phyloP scores from a whole-genome alignment of 1,140 invertebrate species.

The Camponotus pennsylvanicus region DNA sequence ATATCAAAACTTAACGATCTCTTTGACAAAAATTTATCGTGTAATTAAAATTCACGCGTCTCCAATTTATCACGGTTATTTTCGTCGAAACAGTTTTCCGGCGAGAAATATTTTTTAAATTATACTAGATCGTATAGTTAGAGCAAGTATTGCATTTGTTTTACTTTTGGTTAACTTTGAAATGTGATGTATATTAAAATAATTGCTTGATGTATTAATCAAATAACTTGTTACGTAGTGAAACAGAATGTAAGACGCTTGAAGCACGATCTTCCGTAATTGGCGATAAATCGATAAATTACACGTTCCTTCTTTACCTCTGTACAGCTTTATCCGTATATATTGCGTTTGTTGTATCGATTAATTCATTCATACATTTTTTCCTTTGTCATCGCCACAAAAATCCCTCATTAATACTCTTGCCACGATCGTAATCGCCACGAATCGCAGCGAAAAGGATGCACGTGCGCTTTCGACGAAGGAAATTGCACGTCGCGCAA shows the following conservation, averaged over 20 bases:
- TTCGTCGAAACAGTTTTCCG: neutral
- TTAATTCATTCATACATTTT: slow-evolving; percentile 37
- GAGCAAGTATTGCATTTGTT: neutral
- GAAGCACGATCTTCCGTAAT: slow-evolving; percentile 14
- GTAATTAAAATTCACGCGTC: slow-evolving; percentile 40
- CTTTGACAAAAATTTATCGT: slow-evolving; percentile 28
- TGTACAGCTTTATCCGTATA: neutral
- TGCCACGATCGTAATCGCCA: neutral
- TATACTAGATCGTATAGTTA: neutral
- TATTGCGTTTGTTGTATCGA: slow-evolving; percentile 23
- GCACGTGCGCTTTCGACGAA: slow-evolving; percentile 22
- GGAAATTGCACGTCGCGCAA: neutral
- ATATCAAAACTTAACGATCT: slow-evolving; percentile 21
- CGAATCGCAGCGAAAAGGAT: slow-evolving; percentile 18
- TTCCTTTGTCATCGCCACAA: slow-evolving; percentile 33
- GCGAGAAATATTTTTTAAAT: neutral
- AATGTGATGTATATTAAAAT: slow-evolving; percentile 5
- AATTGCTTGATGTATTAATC: slow-evolving; percentile 3
- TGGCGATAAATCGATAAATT: neutral
- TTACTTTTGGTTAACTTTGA: slow-evolving; percentile 22
- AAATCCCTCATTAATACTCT: slow-evolving; percentile 17
- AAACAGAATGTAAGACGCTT: slow-evolving; percentile 11
- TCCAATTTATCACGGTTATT: slow-evolving; percentile 32
- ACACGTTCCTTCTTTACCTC: slow-evolving; percentile 2
- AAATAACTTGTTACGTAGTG: neutral